Conservation (phyloP, 2,888 invertebrate species). For the Drosophila macrothrix region DNA sequence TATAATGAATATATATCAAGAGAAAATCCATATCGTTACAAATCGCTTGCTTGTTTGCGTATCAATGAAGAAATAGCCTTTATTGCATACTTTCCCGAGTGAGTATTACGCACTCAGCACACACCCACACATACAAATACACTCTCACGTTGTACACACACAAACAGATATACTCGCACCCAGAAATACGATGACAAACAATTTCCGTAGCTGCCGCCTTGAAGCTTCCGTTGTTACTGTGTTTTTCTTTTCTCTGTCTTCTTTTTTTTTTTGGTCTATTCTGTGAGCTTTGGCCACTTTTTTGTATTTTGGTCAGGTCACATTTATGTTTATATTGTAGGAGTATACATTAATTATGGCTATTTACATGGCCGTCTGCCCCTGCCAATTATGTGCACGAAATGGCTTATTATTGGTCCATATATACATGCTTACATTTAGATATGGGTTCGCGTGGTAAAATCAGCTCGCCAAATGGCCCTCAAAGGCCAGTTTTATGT, state of each 20-base stretch:
- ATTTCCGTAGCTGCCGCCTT: constrained; percentile 54
- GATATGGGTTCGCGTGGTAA: constrained; percentile 33
- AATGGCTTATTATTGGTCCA: constrained; percentile 76
- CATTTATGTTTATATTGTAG: constrained; percentile 68
- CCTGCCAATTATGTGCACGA: constrained; percentile 76
- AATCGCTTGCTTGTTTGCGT: constrained; percentile 69
- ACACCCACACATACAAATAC: constrained; percentile 4
- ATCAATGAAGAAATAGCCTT: constrained; percentile 72
- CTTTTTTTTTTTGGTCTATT: constrained; percentile 6
- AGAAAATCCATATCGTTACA: constrained; percentile 50
- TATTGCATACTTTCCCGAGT: constrained; percentile 70
- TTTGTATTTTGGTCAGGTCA: constrained; percentile 74
- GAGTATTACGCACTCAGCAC: constrained; percentile 41
- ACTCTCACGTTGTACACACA: background rate
- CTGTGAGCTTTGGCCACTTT: constrained; percentile 43
- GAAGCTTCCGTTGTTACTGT: constrained; percentile 42
- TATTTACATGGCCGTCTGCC: constrained; percentile 64
- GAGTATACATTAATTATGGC: constrained; percentile 78
- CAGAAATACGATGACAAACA: constrained; percentile 59
- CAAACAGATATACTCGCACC: background rate
- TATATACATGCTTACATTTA: constrained; percentile 40
- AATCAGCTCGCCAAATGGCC: constrained; percentile 70
- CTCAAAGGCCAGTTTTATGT: constrained; percentile 65
- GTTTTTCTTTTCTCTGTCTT: constrained; percentile 5
- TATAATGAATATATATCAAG: background rate